Base-by-base conservation (phyloP, 1,140 invertebrate genomes). In the Oedothorax gibbosus region DNA sequence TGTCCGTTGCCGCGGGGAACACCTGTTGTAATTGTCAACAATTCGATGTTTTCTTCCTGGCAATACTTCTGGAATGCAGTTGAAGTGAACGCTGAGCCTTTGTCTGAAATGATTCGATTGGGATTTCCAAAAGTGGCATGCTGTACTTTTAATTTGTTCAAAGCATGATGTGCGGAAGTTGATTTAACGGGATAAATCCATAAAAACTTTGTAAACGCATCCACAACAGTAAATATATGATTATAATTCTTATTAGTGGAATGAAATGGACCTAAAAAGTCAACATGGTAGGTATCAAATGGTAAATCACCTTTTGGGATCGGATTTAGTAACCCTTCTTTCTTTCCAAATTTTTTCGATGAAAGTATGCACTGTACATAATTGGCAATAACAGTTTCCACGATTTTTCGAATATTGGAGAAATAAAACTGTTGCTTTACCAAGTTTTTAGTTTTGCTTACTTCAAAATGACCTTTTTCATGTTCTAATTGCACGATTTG, bases 101-200 rank as follows among this genome's bases (percentile, higher is more conserved):
- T 64, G 21, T 77, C 57, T 0, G 75, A 18, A 21, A 77, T 77
- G 35, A 64, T 62, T n/a, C 75, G 18, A 2, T 7, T 14, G 50
- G 60, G 75, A 11, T 77, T 77, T 8, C 12, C 54, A 49, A 77
- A 77, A 15, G 9, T 21, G 5, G 51, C 64, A 60, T 77, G 11
- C 56, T 60, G 56, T 50, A 77, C 9, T 50, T 77, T 18, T 62
- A 77, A n/a, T 11, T 49, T 77, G 2, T 62, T 15, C 6, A 77
- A 10, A 10, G 73, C 56, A 77, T 77, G 3, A 18, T 6, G 7
- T 50, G 73, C 18, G 12, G 56, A 49, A 49, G 49, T 80, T 54
- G 65, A 80, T 68, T 80, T 68, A 20, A 68, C 65, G 1, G 77
- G 77, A 20, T 68, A 80, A 57, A 80, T 49, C 77, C 77, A 80